phyloP scores from a whole-genome alignment of 2,797 vertebrate genomes.

The Microchirus variegatus region DNA sequence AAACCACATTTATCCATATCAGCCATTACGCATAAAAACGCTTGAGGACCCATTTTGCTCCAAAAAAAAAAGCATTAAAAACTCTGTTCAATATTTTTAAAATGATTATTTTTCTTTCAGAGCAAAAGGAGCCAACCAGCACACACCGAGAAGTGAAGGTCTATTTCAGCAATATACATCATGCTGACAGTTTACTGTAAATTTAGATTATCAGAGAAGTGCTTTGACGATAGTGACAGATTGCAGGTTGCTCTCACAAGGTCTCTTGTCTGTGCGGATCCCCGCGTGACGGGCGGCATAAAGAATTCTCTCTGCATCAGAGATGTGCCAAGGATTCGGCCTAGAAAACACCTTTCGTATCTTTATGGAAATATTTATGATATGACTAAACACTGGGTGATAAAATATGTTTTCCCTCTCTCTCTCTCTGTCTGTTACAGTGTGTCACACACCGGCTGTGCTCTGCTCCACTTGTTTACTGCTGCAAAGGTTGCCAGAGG shows the following conservation, averaged over 20 bases:
- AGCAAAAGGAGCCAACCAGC: constrained; percentile 20
- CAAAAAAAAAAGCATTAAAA: neutral
- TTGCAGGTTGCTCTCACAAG: constrained; percentile 69
- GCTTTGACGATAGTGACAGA: constrained; percentile 71
- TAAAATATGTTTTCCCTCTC: constrained; percentile 2
- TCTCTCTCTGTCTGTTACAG: neutral
- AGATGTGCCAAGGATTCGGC: constrained; percentile 32
- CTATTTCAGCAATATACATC: constrained; percentile 68
- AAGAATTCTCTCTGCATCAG: constrained; percentile 41
- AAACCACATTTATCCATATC: neutral
- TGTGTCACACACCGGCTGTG: neutral
- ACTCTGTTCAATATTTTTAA: neutral
- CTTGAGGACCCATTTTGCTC: constrained; percentile 3
- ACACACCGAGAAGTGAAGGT: constrained; percentile 65
- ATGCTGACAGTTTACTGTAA: constrained; percentile 79
- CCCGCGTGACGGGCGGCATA: constrained; percentile 28
- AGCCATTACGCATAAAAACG: constrained; percentile 27
- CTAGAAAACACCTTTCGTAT: constrained; percentile 23
- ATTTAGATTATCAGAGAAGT: constrained; percentile 79
- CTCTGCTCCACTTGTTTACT: neutral
- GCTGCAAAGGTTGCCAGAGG: no score
- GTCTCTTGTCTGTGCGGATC: constrained; percentile 59
- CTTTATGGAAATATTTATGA: constrained; percentile 43
- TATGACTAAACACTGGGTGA: constrained; percentile 14
- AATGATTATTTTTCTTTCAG: constrained; percentile 4